Base-by-base conservation (phyloP, 92 coral and sea anemone species). In the Heliopora coerulea region DNA sequence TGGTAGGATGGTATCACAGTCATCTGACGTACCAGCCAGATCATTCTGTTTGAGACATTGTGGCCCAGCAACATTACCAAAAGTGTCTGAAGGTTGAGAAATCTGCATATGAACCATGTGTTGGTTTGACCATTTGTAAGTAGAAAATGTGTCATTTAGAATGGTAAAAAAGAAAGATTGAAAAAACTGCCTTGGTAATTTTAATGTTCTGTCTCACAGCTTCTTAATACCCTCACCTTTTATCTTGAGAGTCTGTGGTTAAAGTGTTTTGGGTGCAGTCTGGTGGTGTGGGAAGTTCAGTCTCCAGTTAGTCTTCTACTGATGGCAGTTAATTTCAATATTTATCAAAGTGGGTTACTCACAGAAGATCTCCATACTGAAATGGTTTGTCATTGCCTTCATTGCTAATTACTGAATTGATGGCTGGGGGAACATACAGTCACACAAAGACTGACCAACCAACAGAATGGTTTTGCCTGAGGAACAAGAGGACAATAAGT, bases 1-100 rank as follows among this genome's bases (percentile, higher is more conserved):
- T 93, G 37, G 95, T 93, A 9, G 98, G 98, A 1, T 93, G 98
- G 98, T 93, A 87, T 80, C 98, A 93, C 86, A 93, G 98, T 70
- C 98, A 93, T 64, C 98, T 96, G 0, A 87, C 88, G 5, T 90
- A 93, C 75, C 98, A 93, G 62, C 87, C 96, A 1, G 98, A 93
- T 60, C 98, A 96, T 17, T 93, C 98, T 0, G 83, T 88, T 9
- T 91, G 88, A 58, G 98, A 93, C 68, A 93, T 93, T 52, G 83
- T 70, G 10, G 88, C 83, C 78, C 98, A 93, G 78, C 82, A 83
- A 30, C 89, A 86, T 28, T 89, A 93, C 76, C 98, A 93, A 73
- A 81, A 72, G 57, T 79, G 79, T 59, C 72, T 86, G 54, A 91
- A 88, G 75, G 79, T 79, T 11, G 84, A 75, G 54, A 74, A 86